phyloP scores from a whole-genome alignment of 2,797 vertebrate genomes.

The Galago senegalensis region DNA sequence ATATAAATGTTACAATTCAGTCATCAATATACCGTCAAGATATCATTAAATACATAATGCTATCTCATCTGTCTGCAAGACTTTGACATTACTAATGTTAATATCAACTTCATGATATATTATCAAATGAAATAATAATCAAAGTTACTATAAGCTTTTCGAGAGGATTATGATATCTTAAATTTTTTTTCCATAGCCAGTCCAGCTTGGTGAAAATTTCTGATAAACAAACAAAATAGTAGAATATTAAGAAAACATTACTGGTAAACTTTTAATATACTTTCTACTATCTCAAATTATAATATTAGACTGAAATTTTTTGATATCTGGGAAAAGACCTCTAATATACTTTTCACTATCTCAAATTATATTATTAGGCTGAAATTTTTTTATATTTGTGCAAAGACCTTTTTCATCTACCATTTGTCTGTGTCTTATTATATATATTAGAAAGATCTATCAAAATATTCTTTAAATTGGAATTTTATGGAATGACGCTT shows the following conservation, averaged over 20 bases:
- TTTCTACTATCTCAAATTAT: not conserved
- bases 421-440: not conserved
- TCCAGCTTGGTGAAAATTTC: not conserved
- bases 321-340: not conserved
- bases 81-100: conserved; percentile 66
- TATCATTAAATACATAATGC: conserved; percentile 52
- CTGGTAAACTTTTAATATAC: conserved; percentile 12
- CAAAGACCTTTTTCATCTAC: not conserved
- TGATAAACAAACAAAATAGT: conserved; percentile 32
- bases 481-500: not conserved
- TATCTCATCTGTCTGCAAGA: conserved; percentile 20
- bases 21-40: conserved; percentile 22
- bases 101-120: conserved; percentile 60
- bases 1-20: not conserved
- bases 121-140: conserved; percentile 62
- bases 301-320: conserved; percentile 27
- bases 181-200: conserved; percentile 48
- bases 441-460: not conserved
- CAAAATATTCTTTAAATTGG: not conserved
- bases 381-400: conserved; percentile 15
- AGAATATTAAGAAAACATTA: not conserved
- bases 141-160: conserved; percentile 59
- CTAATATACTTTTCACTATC: conserved; percentile 8
- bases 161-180: not conserved
- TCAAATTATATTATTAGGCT: not conserved